These are phyloP conservation scores for Lomographa bimaculata DNA, from an alignment of 2,888 invertebrate genomes.

Conservation along the genomic window DNA sequence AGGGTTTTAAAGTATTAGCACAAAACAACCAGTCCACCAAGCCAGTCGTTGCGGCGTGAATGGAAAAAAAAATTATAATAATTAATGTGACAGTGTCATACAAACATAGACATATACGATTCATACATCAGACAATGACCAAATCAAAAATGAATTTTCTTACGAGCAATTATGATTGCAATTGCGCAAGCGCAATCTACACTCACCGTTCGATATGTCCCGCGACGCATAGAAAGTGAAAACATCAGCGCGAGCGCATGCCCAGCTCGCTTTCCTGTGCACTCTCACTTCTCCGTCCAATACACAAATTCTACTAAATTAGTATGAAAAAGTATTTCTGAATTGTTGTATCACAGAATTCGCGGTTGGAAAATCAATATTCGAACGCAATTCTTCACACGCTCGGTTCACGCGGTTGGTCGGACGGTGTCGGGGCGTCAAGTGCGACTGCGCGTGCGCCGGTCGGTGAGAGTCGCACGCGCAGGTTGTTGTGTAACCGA, in stretches of 20 bases:
- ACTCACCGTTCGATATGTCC: constrained; percentile 70
- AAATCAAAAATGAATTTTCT: constrained; percentile 4
- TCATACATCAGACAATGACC: too few relatives aligned
- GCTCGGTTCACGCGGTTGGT: constrained; percentile 34
- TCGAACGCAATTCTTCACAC: constrained; percentile 46
- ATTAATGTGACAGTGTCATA: too few relatives aligned
- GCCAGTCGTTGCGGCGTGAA: too few relatives aligned
- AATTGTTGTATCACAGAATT: constrained; percentile 31
- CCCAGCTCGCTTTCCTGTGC: constrained; percentile 41
- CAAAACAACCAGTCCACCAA: too few relatives aligned
- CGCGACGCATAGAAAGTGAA: constrained; percentile 74
- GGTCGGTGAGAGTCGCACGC: constrained; percentile 32
- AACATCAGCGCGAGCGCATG: constrained; percentile 59
- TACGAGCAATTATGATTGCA: constrained; percentile 3
- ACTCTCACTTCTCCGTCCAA: constrained; percentile 61
- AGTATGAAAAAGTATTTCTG: background rate
- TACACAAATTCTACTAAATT: constrained; percentile 34
- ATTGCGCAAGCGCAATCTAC: constrained; percentile 29
- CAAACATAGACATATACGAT: too few relatives aligned
- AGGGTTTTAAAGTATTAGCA: too few relatives aligned
- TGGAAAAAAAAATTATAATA: too few relatives aligned
- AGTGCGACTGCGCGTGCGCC: constrained; percentile 56
- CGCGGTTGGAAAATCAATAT: constrained; percentile 46
- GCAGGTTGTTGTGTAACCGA: constrained; percentile 43
- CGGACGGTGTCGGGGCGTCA: constrained; percentile 49